phyloP scores from a whole-genome alignment of 2,888 invertebrate species.

The Laothoe populi region DNA sequence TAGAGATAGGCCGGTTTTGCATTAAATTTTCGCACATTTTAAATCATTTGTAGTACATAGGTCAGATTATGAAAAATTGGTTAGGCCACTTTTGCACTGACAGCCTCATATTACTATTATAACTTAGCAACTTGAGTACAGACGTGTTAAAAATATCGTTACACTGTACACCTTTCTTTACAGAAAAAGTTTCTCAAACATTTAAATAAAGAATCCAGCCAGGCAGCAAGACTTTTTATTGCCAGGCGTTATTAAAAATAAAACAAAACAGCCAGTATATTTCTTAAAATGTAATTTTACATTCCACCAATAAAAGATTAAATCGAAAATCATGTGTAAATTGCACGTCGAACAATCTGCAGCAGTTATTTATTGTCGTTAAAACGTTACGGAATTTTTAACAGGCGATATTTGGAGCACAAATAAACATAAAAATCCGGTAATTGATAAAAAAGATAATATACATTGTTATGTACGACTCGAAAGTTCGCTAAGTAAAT shows the following conservation, averaged over 20 bases:
- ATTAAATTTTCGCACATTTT: no score
- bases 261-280: not conserved
- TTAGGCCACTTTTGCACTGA: no score
- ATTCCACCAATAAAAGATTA: constrained; percentile 1
- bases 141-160: no score
- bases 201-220: no score
- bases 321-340: not conserved
- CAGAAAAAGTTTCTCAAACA: no score
- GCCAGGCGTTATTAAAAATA: no score
- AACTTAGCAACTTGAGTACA: no score
- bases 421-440: not conserved
- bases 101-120: no score
- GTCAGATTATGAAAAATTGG: no score
- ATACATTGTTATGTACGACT: not conserved
- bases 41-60: no score
- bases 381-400: not conserved
- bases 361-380: constrained; percentile 10
- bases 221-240: not conserved
- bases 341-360: not conserved
- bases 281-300: not conserved
- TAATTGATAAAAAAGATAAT: constrained; percentile 7
- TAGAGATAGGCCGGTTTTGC: no score
- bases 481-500: constrained; percentile 1
- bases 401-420: constrained; percentile 6
- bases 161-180: no score